Evolutionary conservation across 2,113 vertebrate genomes (phyloP), one percentile per base, ranked within the genome.

Genomic region (Forbesichthys papilliferus): DNA sequence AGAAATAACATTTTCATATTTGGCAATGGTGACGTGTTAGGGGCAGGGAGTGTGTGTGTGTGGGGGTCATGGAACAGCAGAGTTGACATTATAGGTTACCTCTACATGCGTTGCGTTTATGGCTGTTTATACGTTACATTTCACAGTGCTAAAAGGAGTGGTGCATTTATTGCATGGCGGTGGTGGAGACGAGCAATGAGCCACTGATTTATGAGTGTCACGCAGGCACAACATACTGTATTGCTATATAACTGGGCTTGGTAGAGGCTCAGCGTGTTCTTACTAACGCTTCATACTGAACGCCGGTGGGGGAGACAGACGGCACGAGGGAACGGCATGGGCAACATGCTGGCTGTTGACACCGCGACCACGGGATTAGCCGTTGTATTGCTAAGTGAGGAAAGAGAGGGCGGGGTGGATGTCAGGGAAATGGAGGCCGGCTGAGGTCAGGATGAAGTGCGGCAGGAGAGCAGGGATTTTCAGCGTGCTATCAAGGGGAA

Each of bases 41-140:
- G 9, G 53, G 33, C 56, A n/a, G 60, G 55, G 12, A 60, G 48
- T 57, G 61, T 54, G 9, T 33, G 9, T 33, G 48, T 55, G 3
- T 5, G 52, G 34, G 36, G 46, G 46, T 20, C 14, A 11, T 3
- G 18, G 57, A 48, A 16, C 61, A 75, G 42, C 51, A 62, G 66
- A 64, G 57, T 71, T 54, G 55, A 68, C 68, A 52, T 57, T 27
- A 65, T 27, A 27, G 27, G 34, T 20, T 36, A 18, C 20, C 69
- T 82, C 58, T 66, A 63, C 36, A 6, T 42, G 36, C 5, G 4
- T 42, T 42, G 36, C 5, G 5, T 42, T 42, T 42, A 42, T 42
- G 36, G 7, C 7, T 42, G 36, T 42, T 42, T 5, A 42, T 42
- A 42, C 36, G 7, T 42, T 42, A 6, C 7, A 42, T 42, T 5